phyloP scores from a whole-genome alignment of 2,797 vertebrate species.

The Channa striata region DNA sequence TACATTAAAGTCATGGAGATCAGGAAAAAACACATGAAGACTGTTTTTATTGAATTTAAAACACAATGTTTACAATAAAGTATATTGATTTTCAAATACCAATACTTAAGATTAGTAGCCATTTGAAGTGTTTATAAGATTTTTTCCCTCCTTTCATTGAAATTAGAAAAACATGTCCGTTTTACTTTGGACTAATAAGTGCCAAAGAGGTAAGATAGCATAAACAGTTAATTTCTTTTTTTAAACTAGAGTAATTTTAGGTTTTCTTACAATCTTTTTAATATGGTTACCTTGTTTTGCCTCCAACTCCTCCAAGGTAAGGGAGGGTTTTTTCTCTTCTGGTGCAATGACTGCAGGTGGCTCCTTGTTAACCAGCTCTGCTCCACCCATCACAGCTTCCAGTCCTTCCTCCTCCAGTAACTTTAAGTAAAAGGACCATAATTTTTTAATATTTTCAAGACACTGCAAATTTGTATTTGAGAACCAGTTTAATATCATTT shows the following conservation, averaged over 20 bases:
- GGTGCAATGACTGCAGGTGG: slow-evolving; percentile 57
- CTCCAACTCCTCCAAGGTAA: slow-evolving; percentile 94
- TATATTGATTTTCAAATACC: background rate
- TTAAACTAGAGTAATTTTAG: no score
- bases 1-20: slow-evolving; percentile 19
- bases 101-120: background rate
- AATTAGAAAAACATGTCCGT: background rate
- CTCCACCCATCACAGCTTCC: slow-evolving; percentile 66
- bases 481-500: background rate
- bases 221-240: no score
- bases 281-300: slow-evolving; percentile 92
- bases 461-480: background rate
- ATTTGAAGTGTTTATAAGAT: no score
- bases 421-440: slow-evolving; percentile 43
- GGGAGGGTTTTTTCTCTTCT: slow-evolving; percentile 92
- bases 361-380: slow-evolving; percentile 66
- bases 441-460: slow-evolving; percentile 4
- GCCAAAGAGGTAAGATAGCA: no score
- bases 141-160: background rate
- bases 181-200: no score
- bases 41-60: background rate
- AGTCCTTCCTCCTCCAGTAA: slow-evolving; percentile 84
- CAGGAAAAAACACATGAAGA: background rate
- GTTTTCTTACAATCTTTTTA: background rate
- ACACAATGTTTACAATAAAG: background rate